phyloP scores from a whole-genome alignment of 2,888 invertebrate genomes.

The Catotricha subobsoleta region DNA sequence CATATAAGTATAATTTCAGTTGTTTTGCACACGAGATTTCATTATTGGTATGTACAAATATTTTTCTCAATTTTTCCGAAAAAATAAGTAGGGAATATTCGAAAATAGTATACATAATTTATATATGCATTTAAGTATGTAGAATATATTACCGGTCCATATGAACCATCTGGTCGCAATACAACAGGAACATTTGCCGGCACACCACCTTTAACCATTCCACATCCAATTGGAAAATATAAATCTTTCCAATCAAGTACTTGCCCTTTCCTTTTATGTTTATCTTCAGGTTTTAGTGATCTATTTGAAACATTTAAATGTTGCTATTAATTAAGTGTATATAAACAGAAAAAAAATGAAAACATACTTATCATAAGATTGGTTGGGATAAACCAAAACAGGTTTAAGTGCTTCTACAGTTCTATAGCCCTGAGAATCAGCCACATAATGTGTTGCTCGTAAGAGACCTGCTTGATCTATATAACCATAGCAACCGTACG shows the following conservation, averaged over 20 bases:
- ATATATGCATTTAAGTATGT: slow-evolving; percentile 2
- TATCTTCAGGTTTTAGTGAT: slow-evolving; percentile 11
- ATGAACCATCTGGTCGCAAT: slow-evolving; percentile 24
- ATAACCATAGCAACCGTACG: slow-evolving; percentile 65
- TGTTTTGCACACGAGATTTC: no score
- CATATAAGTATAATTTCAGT: no score
- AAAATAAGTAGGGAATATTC: neutral
- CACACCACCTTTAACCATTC: slow-evolving; percentile 30
- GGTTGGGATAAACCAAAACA: slow-evolving; percentile 44
- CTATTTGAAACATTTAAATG: neutral
- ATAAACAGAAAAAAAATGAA: neutral
- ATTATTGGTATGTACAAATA: slow-evolving; percentile 10
- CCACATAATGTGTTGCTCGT: slow-evolving; percentile 55
- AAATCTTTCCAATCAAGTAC: slow-evolving; percentile 46
- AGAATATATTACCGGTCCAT: slow-evolving; percentile 29
- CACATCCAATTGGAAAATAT: slow-evolving; percentile 56
- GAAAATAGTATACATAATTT: neutral
- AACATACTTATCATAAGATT: slow-evolving; percentile 11
- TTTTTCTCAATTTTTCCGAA: neutral
- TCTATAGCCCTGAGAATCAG: slow-evolving; percentile 60
- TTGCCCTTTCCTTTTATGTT: slow-evolving; percentile 30
- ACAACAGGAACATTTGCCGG: slow-evolving; percentile 20
- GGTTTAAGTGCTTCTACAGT: slow-evolving; percentile 49
- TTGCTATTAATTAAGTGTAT: neutral
- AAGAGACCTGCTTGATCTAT: slow-evolving; percentile 47